Conservation (phyloP, 2,113 vertebrate species). For the Xiphorhynchus elegans region DNA sequence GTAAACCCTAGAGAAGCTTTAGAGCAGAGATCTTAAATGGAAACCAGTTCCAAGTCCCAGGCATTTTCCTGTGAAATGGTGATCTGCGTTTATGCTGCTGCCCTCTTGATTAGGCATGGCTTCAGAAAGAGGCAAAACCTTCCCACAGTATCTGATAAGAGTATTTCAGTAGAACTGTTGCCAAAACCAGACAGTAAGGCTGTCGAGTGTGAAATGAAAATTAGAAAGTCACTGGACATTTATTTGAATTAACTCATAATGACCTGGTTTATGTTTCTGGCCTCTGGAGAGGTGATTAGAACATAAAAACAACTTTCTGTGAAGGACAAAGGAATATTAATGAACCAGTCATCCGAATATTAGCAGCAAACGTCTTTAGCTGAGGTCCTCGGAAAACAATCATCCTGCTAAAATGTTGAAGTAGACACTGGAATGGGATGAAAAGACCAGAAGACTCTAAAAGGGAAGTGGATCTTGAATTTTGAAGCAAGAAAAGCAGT, state of each 20-base stretch:
- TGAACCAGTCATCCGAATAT: neutral
- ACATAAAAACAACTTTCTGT: constrained; percentile 32
- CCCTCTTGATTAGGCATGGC: neutral
- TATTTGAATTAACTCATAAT: constrained; percentile 38
- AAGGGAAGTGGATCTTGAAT: neutral
- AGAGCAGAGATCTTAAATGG: neutral
- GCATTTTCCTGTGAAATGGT: neutral
- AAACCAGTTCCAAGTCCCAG: neutral
- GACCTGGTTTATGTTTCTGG: constrained; percentile 39
- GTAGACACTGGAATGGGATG: neutral
- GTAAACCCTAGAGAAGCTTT: neutral
- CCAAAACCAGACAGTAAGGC: neutral
- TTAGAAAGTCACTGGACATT: neutral
- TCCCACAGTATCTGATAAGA: neutral
- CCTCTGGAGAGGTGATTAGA: neutral
- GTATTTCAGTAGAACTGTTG: neutral
- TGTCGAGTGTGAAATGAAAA: constrained; percentile 40
- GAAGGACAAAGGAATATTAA: constrained; percentile 29
- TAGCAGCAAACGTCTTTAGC: neutral
- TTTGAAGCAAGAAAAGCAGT: neutral
- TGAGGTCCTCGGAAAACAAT: neutral
- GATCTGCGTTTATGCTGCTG: neutral
- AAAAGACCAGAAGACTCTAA: neutral
- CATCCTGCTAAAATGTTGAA: neutral
- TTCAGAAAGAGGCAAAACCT: neutral